A percentile compares a stretch with the other conserved stretches of the same genome.
Evolutionary conservation across 2,113 vertebrate genomes (phyloP).

Genomic region (Pterocles gutturalis): DNA sequence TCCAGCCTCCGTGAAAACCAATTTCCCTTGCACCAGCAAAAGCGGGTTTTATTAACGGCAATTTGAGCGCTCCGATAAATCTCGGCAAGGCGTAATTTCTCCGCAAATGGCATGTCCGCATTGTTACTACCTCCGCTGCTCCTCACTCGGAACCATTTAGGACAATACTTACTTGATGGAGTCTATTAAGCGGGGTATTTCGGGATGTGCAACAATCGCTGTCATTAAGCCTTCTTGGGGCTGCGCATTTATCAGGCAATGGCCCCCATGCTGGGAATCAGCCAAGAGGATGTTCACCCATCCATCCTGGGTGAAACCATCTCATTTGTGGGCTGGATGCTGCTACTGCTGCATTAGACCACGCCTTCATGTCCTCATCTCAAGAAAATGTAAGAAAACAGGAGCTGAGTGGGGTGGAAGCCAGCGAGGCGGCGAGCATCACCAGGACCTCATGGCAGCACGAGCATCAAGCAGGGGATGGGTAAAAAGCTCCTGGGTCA

Average conservation of each 20-base stretch:
- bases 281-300: neutral
- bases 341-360: neutral
- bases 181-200: slow-evolving; percentile 15
- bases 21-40: slow-evolving; percentile 44
- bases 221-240: neutral
- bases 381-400: neutral
- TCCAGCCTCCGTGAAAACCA: slow-evolving; percentile 27
- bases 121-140: neutral
- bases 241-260: neutral
- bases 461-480: neutral
- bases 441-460: rapidly evolving
- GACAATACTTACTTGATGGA: slow-evolving; percentile 3
- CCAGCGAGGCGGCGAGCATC: neutral
- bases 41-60: slow-evolving; percentile 53
- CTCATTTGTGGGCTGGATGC: neutral
- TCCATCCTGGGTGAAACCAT: rapidly evolving
- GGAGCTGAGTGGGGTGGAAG: neutral
- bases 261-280: rapidly evolving
- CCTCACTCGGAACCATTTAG: neutral
- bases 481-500: neutral
- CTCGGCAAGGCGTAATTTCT: neutral
- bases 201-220: slow-evolving; percentile 15
- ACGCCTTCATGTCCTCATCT: rapidly evolving
- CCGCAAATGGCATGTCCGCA: neutral
- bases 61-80: slow-evolving; percentile 47